Evolutionary conservation across 2,113 vertebrate genomes (phyloP).

Genomic region (Tachuris rubrigastra): DNA sequence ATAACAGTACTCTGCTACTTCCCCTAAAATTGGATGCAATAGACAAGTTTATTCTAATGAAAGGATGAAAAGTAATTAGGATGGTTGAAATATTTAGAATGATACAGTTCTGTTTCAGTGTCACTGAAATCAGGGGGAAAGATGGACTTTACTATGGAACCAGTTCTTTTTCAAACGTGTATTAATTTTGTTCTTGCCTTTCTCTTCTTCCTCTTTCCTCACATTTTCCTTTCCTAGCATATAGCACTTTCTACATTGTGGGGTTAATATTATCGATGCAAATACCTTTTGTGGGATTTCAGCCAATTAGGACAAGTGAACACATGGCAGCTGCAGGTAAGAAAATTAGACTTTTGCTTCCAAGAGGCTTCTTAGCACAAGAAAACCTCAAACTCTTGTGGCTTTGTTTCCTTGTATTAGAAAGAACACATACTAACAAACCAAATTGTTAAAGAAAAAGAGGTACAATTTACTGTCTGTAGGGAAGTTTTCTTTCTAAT

Average conservation of each 20-base stretch:
- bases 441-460: not conserved
- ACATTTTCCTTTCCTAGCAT: slow-evolving; percentile 74
- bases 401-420: not conserved
- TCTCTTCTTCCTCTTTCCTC: slow-evolving; percentile 10
- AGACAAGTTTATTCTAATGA: not conserved
- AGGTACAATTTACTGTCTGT: not conserved
- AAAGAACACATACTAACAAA: not conserved
- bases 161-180: not conserved
- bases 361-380: not conserved
- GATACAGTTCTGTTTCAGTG: not conserved
- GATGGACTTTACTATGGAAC: not conserved
- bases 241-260: slow-evolving; percentile 98
- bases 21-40: not conserved
- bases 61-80: not conserved
- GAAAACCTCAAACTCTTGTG: not conserved
- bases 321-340: slow-evolving; percentile 98
- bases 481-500: not conserved
- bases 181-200: not conserved
- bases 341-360: not conserved
- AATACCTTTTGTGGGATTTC: slow-evolving; percentile 96
- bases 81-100: not conserved
- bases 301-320: slow-evolving; percentile 96
- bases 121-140: not conserved
- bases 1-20: not conserved
- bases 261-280: slow-evolving; percentile 97